Evolutionary conservation across 2,888 invertebrate species (phyloP).

Genomic region (Thysanoteuthis rhombus): DNA sequence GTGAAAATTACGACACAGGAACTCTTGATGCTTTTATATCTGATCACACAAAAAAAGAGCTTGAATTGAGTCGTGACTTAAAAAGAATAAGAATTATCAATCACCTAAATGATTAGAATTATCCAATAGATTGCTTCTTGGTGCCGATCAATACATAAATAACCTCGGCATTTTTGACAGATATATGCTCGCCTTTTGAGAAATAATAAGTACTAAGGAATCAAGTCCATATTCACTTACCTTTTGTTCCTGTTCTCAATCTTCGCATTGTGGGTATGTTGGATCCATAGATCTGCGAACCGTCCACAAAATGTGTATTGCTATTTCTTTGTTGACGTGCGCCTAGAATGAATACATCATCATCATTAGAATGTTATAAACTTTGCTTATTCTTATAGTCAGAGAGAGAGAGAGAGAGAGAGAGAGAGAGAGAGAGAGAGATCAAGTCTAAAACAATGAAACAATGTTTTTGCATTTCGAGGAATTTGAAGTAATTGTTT

Average conservation of each 20-base stretch:
- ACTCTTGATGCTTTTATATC: too few species aligned
- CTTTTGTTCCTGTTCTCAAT: conserved; percentile 33
- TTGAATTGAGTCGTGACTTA: too few species aligned
- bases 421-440: neutral
- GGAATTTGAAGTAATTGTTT: too few species aligned
- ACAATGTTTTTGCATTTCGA: too few species aligned
- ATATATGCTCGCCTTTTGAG: too few species aligned
- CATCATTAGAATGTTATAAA: neutral
- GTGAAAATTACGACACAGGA: too few species aligned
- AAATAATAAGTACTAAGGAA: neutral
- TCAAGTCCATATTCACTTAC: neutral
- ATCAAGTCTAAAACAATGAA: neutral
- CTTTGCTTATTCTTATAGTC: neutral
- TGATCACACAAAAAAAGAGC: too few species aligned
- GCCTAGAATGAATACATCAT: conserved; percentile 35
- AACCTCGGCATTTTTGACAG: too few species aligned
- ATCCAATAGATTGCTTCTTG: too few species aligned
- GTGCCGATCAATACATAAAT: too few species aligned
- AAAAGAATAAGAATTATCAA: too few species aligned
- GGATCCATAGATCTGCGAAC: conserved; percentile 42
- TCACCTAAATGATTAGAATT: too few species aligned
- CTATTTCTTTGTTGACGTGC: conserved; percentile 42
- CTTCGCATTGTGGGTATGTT: conserved; percentile 32
- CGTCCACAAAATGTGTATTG: conserved; percentile 42
- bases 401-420: neutral